Evolutionary conservation across 2,113 vertebrate genomes (phyloP).

Genomic region (Podarcis raffonei): DNA sequence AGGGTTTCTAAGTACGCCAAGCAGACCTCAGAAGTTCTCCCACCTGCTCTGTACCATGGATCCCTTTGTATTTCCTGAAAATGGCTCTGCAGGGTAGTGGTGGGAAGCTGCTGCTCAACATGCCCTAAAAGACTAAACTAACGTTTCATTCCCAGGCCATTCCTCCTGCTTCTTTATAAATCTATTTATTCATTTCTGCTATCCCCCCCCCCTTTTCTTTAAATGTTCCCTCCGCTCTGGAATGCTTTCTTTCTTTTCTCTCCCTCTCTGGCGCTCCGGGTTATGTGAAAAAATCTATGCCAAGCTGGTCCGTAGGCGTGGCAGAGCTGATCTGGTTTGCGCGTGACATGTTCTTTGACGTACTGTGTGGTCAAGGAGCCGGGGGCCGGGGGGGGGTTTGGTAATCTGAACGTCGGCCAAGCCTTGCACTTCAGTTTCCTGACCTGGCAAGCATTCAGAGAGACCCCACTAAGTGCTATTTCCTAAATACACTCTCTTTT

Average conservation of each 20-base stretch:
- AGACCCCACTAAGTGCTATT: constrained; percentile 91
- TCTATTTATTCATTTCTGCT: constrained; percentile 87
- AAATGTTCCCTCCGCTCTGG: constrained; percentile 76
- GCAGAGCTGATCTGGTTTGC: constrained; percentile 69
- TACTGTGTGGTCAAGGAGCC: constrained; percentile 86
- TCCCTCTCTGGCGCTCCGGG: constrained; percentile 85
- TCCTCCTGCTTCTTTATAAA: constrained; percentile 50
- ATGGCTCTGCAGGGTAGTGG: accelerated
- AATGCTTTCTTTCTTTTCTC: constrained; percentile 73
- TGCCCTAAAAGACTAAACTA: constrained; percentile 65
- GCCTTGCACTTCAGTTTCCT: constrained; percentile 92
- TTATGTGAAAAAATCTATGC: constrained; percentile 91
- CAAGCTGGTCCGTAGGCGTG: constrained; percentile 77
- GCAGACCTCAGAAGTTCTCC: not conserved
- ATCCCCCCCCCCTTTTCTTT: constrained; percentile 70
- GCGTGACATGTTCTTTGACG: constrained; percentile 77
- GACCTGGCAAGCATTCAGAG: constrained; percentile 92
- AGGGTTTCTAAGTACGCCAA: not conserved
- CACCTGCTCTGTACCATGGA: not conserved
- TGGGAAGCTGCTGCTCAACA: constrained; percentile 47
- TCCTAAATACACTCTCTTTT: constrained; percentile 91
- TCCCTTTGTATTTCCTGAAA: not conserved
- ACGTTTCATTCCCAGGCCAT: constrained; percentile 87
- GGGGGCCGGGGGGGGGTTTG: constrained; percentile 45
- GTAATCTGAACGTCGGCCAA: constrained; percentile 84